Evolutionary conservation across 2,113 vertebrate species (phyloP).

Genomic region (Condylura cristata): DNA sequence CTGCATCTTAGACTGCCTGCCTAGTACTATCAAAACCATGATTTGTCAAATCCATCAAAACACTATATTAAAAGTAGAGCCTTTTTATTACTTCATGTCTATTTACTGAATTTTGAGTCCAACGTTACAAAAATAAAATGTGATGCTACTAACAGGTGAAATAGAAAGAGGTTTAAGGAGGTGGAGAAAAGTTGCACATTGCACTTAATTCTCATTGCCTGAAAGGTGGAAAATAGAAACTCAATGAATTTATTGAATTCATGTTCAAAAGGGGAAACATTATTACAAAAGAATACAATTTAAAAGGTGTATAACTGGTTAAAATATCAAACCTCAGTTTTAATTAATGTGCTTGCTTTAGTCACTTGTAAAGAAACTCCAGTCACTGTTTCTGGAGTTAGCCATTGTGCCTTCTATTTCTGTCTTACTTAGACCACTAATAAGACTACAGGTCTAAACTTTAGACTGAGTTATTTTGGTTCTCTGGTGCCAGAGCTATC

Average conservation of each 20-base stretch:
- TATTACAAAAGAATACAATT: background rate
- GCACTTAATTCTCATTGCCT: background rate
- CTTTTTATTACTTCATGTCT: background rate
- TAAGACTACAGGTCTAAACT: background rate
- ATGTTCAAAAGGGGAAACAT: background rate
- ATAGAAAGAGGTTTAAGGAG: background rate
- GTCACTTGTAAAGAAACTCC: background rate
- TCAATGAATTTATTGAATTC: background rate
- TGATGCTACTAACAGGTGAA: background rate
- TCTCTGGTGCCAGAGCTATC: background rate
- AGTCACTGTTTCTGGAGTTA: background rate
- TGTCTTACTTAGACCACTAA: background rate
- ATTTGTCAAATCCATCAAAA: background rate
- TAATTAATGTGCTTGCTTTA: background rate
- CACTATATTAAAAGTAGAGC: constrained; percentile 26
- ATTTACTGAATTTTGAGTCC: constrained; percentile 20
- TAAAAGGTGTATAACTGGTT: background rate
- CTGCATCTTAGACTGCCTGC: background rate
- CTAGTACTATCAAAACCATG: background rate
- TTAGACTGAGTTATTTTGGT: background rate
- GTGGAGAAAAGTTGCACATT: background rate
- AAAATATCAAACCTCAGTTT: background rate
- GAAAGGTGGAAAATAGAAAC: background rate
- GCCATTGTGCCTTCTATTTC: background rate
- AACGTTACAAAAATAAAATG: background rate